Evolutionary conservation across 2,888 invertebrate species (phyloP), one percentile per base, ranked within the genome.

Genomic region (Drosophila mayaguana): DNA sequence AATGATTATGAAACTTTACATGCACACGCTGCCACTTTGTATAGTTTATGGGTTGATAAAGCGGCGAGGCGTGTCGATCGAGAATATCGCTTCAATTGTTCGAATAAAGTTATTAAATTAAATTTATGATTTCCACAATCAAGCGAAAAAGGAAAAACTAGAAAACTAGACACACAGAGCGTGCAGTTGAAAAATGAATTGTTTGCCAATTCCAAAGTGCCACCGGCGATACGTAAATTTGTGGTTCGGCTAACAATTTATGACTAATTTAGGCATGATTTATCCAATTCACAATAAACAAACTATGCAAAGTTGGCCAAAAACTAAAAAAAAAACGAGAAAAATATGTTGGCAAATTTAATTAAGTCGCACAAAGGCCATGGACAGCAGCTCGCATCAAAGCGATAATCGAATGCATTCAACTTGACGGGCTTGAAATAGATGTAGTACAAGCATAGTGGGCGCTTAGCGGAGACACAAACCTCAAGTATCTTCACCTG

Each of bases 191-290:
- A 85, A 80, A 73, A 81, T 81, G 74, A 81, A 83, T 74, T 84
- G 78, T 78, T 70, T 60, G 67, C 69, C 75, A 75, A 83, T 83
- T 77, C 53, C 25, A 60, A 67, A 70, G 48, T 59, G 89, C 89
- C 87, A 72, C 76, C 45, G 83, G 89, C 86, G 67, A 56, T 70
- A 73, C 63, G 63, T 75, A 54, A n/a, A 53, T 69, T 63, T 61
- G 62, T 38, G 55, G 25, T 63, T 67, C 45, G 20, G 62, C 16
- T 62, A 20, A 55, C 73, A 75, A 88, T 87, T 89, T 89, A 87
- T 88, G 75, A 68, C 75, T 76, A 81, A 90, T 89, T 85, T 88
- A 63, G 73, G 73, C 71, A 78, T 89, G 88, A 89, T 85, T 86
- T 88, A 86, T 89, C 63, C 84, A 71, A 77, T 70, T 65, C 72